Percentiles rank a stretch among this genome's conserved stretches.
These are phyloP conservation scores for Guaruba guarouba DNA, from an alignment of 2,113 vertebrate species.

Conservation along the genomic window DNA sequence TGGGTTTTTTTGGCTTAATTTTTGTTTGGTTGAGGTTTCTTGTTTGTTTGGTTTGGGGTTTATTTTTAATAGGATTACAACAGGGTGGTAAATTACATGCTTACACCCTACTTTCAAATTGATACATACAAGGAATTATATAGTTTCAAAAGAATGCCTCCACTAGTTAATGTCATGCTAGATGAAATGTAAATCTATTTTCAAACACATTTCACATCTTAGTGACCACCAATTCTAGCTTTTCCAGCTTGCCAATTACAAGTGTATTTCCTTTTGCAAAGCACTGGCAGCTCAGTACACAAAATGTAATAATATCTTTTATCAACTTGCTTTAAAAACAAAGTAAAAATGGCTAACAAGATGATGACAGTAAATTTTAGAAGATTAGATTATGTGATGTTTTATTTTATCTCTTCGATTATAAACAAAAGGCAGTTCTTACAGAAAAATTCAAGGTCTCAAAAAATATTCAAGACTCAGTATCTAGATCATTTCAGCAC, in stretches of 20 bases:
- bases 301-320: not conserved
- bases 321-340: not conserved
- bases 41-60: not conserved
- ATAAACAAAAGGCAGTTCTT: not conserved
- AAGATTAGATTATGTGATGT: not conserved
- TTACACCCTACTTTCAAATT: not conserved
- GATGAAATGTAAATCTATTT: not conserved
- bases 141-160: not conserved
- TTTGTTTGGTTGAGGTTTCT: fast-evolving
- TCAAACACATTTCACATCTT: not conserved
- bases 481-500: not conserved
- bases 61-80: not conserved
- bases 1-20: not conserved
- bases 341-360: not conserved
- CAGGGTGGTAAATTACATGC: not conserved
- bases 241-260: not conserved
- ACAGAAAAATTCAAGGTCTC: not conserved
- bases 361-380: not conserved
- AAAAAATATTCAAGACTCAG: not conserved
- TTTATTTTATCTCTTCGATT: not conserved
- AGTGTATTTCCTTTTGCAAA: not conserved
- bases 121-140: not conserved
- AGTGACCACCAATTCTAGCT: not conserved
- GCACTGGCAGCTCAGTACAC: not conserved
- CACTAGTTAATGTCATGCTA: not conserved